These are phyloP conservation scores for Caenorhabditis remanei DNA, from an alignment of 1,140 invertebrate species.

Conservation along the genomic window DNA sequence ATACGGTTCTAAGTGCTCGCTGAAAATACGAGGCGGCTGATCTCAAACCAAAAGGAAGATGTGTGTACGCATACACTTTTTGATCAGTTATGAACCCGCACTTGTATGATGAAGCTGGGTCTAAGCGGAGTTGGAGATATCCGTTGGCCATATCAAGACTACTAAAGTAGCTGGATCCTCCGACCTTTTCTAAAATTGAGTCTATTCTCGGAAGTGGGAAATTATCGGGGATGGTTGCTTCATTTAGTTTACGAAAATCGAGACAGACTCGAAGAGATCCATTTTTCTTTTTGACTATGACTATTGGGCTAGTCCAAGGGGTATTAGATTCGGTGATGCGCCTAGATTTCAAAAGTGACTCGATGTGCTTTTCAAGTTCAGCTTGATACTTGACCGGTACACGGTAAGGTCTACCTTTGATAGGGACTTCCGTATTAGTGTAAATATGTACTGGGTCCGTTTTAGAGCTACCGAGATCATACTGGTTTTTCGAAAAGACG, in stretches of 20 bases:
- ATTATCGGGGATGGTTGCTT: conserved; percentile 78
- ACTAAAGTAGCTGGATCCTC: conserved; percentile 78
- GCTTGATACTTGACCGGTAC: conserved; percentile 20
- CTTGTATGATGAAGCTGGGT: conserved; percentile 53
- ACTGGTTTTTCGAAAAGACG: not conserved
- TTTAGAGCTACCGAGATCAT: not conserved
- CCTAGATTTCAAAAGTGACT: not conserved
- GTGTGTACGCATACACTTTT: conserved; percentile 78
- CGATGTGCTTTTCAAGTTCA: conserved; percentile 6
- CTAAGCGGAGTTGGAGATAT: conserved; percentile 79
- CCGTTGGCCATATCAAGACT: conserved; percentile 80
- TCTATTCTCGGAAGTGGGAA: conserved; percentile 81
- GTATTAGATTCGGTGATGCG: conserved; percentile 57
- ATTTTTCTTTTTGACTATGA: conserved; percentile 80
- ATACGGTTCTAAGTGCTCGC: conserved; percentile 77
- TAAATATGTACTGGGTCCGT: conserved; percentile 18
- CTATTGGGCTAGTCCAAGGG: conserved; percentile 79
- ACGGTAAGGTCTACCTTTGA: not conserved
- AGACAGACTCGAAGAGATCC: conserved; percentile 78
- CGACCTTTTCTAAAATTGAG: conserved; percentile 78
- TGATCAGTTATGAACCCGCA: conserved; percentile 65
- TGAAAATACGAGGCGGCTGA: conserved; percentile 80
- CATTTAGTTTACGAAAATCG: conserved; percentile 80
- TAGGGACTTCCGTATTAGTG: not conserved
- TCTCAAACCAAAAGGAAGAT: conserved; percentile 79